Evolutionary conservation across 2,797 vertebrate species (phyloP), one percentile per base, ranked within the genome.

Genomic region (Scleropages formosus): DNA sequence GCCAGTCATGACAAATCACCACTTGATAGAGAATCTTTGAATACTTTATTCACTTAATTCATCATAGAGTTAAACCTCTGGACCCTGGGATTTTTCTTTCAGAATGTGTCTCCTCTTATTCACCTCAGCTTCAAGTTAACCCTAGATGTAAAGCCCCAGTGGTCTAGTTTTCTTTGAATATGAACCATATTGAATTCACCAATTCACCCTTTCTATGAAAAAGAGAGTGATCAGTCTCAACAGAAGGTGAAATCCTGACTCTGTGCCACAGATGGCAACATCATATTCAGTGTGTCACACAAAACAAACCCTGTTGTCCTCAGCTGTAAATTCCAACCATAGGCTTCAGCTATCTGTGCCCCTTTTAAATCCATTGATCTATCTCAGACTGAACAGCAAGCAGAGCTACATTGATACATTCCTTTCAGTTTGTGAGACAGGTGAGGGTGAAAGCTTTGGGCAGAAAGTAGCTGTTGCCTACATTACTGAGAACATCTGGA

Each of bases 31-130:
- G 47, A 15, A 24, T 18, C 65, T 74, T 56, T 56, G 18, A 65
- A 56, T n/a, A 66, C 26, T 66, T 65, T 47, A 74, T 63, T 26
- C 59, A 63, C 63, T 63, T 22, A 46, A 73, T 73, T 74, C 6
- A 24, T n/a, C 31, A 31, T 2, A 71, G 47, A 71, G 47, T 70
- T 22, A 53, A 70, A 70, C 20, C 49, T 53, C n/a, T n/a, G n/a
- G 47, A 53, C 22, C 31, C 49, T 70, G 49, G 68, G 20, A 70
- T 56, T 58, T 71, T 47, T 47, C 69, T 69, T 71, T 58, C 69
- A 56, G 69, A 71, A 56, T 71, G 53, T 12, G 15, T 24, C 67
- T 69, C 67, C 67, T 49, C 22, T 49, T 49, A 20, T 49, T 16
- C 26, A 26, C 22, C 8, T 26, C 13, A 49, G 46, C 18, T 49